These are phyloP conservation scores for Drepana falcataria DNA, from an alignment of 2,888 invertebrate genomes.

Conservation along the genomic window DNA sequence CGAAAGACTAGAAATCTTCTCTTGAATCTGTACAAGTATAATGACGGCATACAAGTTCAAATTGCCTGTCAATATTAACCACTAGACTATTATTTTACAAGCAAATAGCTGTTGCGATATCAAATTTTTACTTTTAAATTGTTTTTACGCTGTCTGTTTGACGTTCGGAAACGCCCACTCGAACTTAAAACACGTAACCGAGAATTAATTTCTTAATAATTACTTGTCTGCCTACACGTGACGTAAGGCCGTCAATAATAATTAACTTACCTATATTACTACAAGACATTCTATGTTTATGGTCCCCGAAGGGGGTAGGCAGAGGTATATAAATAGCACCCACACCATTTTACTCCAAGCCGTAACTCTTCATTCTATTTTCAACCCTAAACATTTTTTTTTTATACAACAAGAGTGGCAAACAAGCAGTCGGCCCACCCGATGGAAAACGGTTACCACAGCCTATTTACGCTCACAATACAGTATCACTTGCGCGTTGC, in stretches of 20 bases:
- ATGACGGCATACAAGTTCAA: slow-evolving; percentile 42
- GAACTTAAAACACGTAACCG: not conserved
- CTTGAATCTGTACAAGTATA: slow-evolving; percentile 31
- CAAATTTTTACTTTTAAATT: slow-evolving; percentile 24
- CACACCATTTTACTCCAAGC: no score
- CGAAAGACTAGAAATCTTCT: slow-evolving; percentile 52
- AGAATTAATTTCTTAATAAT: not conserved
- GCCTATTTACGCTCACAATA: no score
- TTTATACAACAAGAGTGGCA: no score
- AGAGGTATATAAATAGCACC: no score
- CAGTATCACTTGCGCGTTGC: no score
- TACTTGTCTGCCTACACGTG: not conserved
- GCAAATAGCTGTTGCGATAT: slow-evolving; percentile 19
- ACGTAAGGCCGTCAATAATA: not conserved
- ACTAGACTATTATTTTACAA: slow-evolving; percentile 32
- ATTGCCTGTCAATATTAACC: slow-evolving; percentile 48
- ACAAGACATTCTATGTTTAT: no score
- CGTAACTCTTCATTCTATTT: no score
- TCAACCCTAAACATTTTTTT: no score
- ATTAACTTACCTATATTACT: no score
- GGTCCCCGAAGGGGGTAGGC: no score
- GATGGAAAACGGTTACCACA: no score
- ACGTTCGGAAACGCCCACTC: not conserved
- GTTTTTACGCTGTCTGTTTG: slow-evolving; percentile 5
- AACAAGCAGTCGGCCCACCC: no score